Evolutionary conservation across 2,888 invertebrate species (phyloP).

Genomic region (Lasioglossum leucozonium): DNA sequence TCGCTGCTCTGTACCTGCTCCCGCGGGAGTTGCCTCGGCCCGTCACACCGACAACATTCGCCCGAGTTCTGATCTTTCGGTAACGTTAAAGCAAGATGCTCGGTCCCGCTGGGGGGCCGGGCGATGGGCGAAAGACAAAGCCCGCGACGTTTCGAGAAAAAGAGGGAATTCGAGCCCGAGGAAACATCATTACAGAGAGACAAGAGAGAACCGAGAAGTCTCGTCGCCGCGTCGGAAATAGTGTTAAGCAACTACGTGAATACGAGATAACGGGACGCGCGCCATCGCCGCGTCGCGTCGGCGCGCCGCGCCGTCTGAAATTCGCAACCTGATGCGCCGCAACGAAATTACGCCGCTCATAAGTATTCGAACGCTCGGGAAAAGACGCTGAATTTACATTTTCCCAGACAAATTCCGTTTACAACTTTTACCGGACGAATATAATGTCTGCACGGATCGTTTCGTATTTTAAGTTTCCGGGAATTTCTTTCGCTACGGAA

Average conservation of each 20-base stretch:
- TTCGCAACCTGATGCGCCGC: slow-evolving; percentile 1
- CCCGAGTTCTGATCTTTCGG: slow-evolving; percentile 76
- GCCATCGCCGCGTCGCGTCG: no score
- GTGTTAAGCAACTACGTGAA: slow-evolving; percentile 43
- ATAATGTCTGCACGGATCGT: background rate
- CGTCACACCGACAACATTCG: slow-evolving; percentile 75
- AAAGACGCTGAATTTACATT: background rate
- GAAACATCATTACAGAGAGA: slow-evolving; percentile 48
- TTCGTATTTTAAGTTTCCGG: background rate
- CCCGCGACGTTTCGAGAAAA: background rate
- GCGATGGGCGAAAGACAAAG: slow-evolving; percentile 35
- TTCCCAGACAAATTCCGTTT: background rate
- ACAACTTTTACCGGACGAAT: background rate
- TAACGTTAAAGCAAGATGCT: slow-evolving; percentile 67
- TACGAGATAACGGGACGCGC: slow-evolving; percentile 41
- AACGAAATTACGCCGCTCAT: background rate
- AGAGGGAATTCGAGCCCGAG: slow-evolving; percentile 32
- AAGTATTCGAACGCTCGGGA: background rate
- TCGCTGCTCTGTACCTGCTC: slow-evolving; percentile 53
- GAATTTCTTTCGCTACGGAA: background rate
- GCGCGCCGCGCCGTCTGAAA: slow-evolving; percentile 57
- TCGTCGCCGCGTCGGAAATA: slow-evolving; percentile 36
- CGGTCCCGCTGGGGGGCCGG: slow-evolving; percentile 54
- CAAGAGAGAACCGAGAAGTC: slow-evolving; percentile 16
- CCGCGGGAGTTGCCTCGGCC: slow-evolving; percentile 70